These are phyloP conservation scores for Auanema sp. DNA, from an alignment of 2,888 invertebrate species.

Conservation along the genomic window DNA sequence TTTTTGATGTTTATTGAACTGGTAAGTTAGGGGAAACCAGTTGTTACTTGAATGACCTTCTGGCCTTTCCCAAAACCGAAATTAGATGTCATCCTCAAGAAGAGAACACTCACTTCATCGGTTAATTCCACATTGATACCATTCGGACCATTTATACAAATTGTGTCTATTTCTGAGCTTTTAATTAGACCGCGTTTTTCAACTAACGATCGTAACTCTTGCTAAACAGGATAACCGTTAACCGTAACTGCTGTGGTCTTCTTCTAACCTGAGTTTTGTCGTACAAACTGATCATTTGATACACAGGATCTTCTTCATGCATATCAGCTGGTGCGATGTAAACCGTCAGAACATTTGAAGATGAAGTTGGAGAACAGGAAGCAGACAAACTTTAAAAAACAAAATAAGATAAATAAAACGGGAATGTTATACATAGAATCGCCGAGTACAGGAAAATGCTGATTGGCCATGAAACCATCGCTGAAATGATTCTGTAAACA, in stretches of 20 bases:
- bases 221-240: background rate
- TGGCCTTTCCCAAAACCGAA: too few species aligned
- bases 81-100: too few species aligned
- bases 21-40: too few species aligned
- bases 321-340: background rate
- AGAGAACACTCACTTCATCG: conserved; percentile 8
- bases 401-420: background rate
- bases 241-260: background rate
- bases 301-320: conserved; percentile 13
- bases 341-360: background rate
- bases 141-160: conserved; percentile 14
- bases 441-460: background rate
- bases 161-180: background rate
- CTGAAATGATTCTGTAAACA: too few species aligned
- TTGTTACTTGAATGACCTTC: too few species aligned
- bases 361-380: background rate
- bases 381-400: background rate
- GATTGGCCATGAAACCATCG: background rate
- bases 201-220: background rate
- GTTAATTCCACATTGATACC: conserved; percentile 16
- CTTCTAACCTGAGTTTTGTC: conserved; percentile 14
- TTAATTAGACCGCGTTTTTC: conserved; percentile 7
- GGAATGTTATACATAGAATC: background rate
- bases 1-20: too few species aligned
- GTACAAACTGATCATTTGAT: conserved; percentile 15